Evolutionary conservation across 2,797 vertebrate genomes (phyloP).

Genomic region (Tapirus indicus): DNA sequence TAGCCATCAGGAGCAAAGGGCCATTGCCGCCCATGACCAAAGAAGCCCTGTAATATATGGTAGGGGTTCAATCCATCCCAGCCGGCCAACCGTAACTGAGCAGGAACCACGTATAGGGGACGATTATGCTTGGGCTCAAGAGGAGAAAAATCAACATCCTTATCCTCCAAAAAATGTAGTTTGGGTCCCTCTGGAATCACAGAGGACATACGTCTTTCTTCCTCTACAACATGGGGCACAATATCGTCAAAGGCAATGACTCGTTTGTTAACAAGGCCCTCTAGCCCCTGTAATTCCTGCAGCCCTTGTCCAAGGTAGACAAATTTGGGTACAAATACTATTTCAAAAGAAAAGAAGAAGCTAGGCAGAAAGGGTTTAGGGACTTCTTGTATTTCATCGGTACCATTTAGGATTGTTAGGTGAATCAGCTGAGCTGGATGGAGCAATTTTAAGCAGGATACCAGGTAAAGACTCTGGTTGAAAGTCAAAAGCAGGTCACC

Average conservation of each 20-base stretch:
- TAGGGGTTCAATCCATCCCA: conserved; percentile 63
- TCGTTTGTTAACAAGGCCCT: conserved; percentile 65
- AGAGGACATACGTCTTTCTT: neutral
- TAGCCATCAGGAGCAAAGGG: conserved; percentile 78
- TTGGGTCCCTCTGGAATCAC: neutral
- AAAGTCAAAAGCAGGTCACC: conserved; percentile 83
- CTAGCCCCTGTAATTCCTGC: conserved; percentile 71
- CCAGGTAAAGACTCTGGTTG: conserved; percentile 80
- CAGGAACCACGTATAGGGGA: neutral
- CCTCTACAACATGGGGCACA: conserved; percentile 66
- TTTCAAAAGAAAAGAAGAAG: conserved; percentile 77
- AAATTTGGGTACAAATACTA: conserved; percentile 85
- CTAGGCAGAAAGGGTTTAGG: conserved; percentile 79
- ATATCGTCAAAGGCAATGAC: conserved; percentile 67
- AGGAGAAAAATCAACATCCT: neutral
- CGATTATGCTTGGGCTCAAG: neutral
- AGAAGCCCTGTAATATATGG: neutral
- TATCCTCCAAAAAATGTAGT: neutral
- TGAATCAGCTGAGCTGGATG: conserved; percentile 46
- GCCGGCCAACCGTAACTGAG: conserved; percentile 33
- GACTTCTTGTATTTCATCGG: conserved; percentile 68
- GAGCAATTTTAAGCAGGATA: conserved; percentile 78
- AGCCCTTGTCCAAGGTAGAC: conserved; percentile 77
- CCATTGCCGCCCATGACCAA: conserved; percentile 63
- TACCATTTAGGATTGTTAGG: neutral